Evolutionary conservation across 2,113 vertebrate genomes (phyloP), one percentile per base, ranked within the genome.

Genomic region (Daphoenositta chrysoptera): DNA sequence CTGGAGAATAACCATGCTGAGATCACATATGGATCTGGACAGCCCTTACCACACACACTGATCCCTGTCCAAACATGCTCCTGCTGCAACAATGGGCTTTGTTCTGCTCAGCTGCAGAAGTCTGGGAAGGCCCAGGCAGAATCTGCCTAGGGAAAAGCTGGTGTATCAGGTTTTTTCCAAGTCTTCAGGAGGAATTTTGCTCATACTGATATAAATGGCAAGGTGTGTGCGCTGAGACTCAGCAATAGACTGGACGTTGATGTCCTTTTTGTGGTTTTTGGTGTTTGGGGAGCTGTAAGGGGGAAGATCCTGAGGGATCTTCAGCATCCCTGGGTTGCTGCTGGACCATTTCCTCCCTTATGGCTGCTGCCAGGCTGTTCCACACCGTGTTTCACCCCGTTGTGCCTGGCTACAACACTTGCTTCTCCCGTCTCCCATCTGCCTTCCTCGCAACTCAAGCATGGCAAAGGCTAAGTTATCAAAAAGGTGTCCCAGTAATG

Each of bases 401-500:
- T n/a, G 60, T 30, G 37, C 28, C 13, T 2, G 53, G 40, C 95
- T 18, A 3, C 18, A 7, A 22, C 84, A 15, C 70, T 92, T 33
- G 16, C 61, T 89, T 33, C 81, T 66, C 51, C 20, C 0, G 35
- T 81, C 71, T 80, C 83, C 87, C 83, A 54, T 83, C 60, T 80
- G 93, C 69, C 50, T 95, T 40, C 63, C 82, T 82, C 23, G 16
- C 68, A 53, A 13, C 1, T 53, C 78, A 90, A 95, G 90, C 81
- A 45, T 95, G 73, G 51, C 85, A 77, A 82, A 85, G 72, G 89
- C 91, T 87, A 89, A n/a, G 53, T 96, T 95, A 91, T 94, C 93
- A 89, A 91, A 89, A 95, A 96, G 89, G 79, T 95, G 75, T 83
- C 92, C 84, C 35, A 75, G 44, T 97, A 96, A 96, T 93, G 90